Base-by-base conservation (phyloP, 1,140 invertebrate species). In the Papilio xuthus region DNA sequence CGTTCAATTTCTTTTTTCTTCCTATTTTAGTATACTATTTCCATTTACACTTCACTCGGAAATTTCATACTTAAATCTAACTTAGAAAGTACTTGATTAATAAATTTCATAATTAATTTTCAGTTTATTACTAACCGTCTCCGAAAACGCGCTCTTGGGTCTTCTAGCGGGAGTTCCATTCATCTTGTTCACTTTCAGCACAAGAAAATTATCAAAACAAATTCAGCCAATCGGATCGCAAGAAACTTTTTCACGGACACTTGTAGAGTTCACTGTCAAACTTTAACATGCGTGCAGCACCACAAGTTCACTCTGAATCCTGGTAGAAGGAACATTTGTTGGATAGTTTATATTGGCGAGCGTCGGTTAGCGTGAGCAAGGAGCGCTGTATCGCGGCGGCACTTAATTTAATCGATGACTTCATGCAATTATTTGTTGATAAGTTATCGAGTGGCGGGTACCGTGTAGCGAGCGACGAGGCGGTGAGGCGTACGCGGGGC, bases 351-450 rank as follows among this genome's bases (percentile, higher is more conserved):
- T n/a, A 69, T 47, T 23, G 63, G 80, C 47, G 78, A 67, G 60
- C 44, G 60, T 82, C 72, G 63, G 56, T 78, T 74, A 12, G 56
- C 71, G 32, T 28, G 71, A 56, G 74, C 71, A 67, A 78, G 76
- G 75, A 75, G 28, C 69, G 80, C 71, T 78, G 79, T 82, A 56
- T 79, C 32, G 79, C 73, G 50, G 76, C 42, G 79, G 80, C 83
- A 90, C 85, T 89, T 89, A 91, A 91, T 92, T 92, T 87, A 88
- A 91, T 90, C 91, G 92, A 93, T 93, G 92, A 93, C 89, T 91
- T 93, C 90, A 92, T 92, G 84, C 88, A 91, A 89, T 90, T 88
- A 90, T 89, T 88, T 85, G 85, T 85, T 92, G 89, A 90, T 92
- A 92, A 91, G 85, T 91, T 92, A 92, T 92, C 89, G 89, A 84